phyloP scores from a whole-genome alignment of 2,113 vertebrate genomes.

The Okapia johnstoni region DNA sequence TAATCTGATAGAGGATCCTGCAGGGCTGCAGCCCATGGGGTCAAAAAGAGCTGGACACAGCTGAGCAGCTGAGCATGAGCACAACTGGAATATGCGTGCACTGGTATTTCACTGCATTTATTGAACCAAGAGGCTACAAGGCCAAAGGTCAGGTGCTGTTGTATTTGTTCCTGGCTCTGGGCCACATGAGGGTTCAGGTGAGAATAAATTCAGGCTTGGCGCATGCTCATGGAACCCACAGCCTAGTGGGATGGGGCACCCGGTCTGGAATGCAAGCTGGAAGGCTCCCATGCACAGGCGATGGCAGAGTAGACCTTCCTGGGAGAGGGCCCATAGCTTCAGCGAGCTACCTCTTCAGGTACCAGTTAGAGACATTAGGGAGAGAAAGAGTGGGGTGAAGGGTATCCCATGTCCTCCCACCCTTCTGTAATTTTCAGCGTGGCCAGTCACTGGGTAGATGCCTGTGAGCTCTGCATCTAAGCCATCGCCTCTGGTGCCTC shows the following conservation, averaged over 20 bases:
- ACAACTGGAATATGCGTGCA: background rate
- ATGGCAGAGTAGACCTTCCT: background rate
- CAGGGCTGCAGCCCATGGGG: background rate
- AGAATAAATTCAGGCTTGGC: background rate
- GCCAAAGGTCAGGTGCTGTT: background rate
- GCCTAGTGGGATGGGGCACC: background rate
- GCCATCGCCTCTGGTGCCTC: background rate
- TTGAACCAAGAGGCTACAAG: background rate
- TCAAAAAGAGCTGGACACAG: accelerated
- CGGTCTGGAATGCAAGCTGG: too few relatives aligned
- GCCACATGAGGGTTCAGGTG: background rate
- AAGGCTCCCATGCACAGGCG: background rate
- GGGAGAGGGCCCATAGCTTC: background rate
- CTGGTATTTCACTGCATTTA: background rate
- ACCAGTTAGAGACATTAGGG: background rate
- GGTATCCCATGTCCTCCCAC: background rate
- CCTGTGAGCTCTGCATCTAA: background rate
- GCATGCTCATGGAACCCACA: background rate
- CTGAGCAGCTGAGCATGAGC: background rate
- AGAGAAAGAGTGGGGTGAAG: background rate
- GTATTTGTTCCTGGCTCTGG: background rate
- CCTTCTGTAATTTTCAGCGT: background rate
- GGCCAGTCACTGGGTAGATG: background rate
- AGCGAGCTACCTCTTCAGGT: too few relatives aligned
- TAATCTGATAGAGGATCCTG: background rate